These are phyloP conservation scores for Solen grandis DNA, from an alignment of 1,140 invertebrate genomes.

Conservation along the genomic window DNA sequence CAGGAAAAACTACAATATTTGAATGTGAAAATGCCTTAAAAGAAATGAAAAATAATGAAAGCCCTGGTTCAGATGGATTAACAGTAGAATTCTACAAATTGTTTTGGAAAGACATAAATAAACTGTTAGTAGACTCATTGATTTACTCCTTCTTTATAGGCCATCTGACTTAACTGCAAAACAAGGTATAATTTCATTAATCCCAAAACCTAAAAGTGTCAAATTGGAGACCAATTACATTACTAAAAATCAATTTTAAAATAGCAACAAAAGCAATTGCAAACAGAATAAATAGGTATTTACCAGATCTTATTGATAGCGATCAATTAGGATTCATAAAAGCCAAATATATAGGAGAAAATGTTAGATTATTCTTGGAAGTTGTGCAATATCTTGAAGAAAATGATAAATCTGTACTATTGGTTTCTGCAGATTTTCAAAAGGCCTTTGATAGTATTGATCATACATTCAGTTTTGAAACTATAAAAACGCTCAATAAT, in stretches of 20 bases:
- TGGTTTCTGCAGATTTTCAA: no score
- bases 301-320: conserved; percentile 2
- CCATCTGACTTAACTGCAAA: conserved; percentile 4
- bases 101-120: conserved; percentile 22
- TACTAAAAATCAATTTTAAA: conserved; percentile 16
- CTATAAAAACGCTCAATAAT: conserved; percentile 3
- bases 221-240: conserved; percentile 40
- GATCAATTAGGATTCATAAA: no score
- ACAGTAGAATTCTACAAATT: conserved; percentile 35
- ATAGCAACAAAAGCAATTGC: no score
- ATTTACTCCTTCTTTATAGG: conserved; percentile 18
- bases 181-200: no score
- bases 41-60: conserved; percentile 32
- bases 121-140: background rate
- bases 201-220: background rate
- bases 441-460: no score
- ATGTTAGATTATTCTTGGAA: background rate
- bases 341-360: conserved; percentile 21
- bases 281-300: background rate
- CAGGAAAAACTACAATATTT: no score
- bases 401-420: background rate
- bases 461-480: conserved; percentile 12
- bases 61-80: conserved; percentile 33
- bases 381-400: background rate
- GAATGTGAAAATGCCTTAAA: no score